phyloP scores from a whole-genome alignment of 2,113 vertebrate species.

The Rhizomys pruinosus region DNA sequence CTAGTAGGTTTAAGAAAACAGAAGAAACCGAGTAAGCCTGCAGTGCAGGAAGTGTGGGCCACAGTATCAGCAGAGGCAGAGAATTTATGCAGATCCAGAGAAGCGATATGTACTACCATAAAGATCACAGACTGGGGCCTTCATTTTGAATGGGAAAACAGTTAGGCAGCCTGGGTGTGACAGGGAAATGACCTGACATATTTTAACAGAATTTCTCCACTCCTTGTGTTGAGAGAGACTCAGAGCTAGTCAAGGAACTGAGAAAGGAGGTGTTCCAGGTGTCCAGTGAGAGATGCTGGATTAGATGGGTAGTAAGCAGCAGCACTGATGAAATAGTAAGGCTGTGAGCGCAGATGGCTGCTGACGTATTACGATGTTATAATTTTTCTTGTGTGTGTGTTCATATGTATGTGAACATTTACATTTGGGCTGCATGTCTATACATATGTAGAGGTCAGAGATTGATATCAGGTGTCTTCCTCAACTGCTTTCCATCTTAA shows the following conservation, averaged over 20 bases:
- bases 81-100: neutral
- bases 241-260: neutral
- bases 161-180: neutral
- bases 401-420: no score
- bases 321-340: no score
- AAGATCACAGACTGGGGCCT: neutral
- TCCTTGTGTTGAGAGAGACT: neutral
- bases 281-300: no score
- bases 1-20: neutral
- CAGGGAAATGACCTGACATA: neutral
- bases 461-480: no score
- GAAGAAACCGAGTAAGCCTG: neutral
- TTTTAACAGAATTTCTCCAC: neutral
- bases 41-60: neutral
- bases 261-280: no score
- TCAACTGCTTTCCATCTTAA: no score
- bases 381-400: no score
- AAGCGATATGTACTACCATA: neutral
- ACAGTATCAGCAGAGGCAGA: neutral
- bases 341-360: no score
- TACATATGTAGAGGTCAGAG: no score
- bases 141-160: neutral
- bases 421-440: no score
- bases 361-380: no score
- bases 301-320: no score